A percentile compares a stretch with the other conserved stretches of the same genome.
Conservation (phyloP, 1,140 invertebrate species). For the Pseudomyrmex concolor region DNA sequence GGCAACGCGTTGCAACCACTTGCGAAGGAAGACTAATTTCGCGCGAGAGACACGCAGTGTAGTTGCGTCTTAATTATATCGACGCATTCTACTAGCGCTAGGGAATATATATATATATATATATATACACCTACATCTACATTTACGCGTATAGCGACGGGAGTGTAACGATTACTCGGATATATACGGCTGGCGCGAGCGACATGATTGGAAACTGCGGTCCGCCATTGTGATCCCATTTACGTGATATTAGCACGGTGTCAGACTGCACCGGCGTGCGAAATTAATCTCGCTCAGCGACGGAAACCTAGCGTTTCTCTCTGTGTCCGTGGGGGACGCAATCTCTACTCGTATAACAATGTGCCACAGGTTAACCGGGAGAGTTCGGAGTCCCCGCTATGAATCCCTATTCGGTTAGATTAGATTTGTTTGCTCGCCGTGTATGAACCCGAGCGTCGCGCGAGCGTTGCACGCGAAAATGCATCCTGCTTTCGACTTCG, state of each 20-base stretch:
- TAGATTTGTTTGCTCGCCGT: constrained; percentile 60
- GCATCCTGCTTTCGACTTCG: neutral
- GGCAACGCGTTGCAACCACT: constrained; percentile 21
- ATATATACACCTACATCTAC: too few relatives aligned
- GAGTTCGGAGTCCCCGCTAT: constrained; percentile 61
- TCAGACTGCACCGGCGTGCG: constrained; percentile 78
- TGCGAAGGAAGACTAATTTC: constrained; percentile 67
- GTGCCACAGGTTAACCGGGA: constrained; percentile 67
- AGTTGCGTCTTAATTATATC: constrained; percentile 79
- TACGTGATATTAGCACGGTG: constrained; percentile 81
- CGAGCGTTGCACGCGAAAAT: neutral
- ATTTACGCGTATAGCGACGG: constrained; percentile 23
- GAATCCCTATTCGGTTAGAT: constrained; percentile 66
- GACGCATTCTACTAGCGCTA: constrained; percentile 54
- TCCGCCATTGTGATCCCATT: constrained; percentile 83
- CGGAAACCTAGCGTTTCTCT: constrained; percentile 64
- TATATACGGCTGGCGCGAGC: constrained; percentile 66
- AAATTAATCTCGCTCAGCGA: constrained; percentile 80
- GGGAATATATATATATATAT: constrained; percentile 11
- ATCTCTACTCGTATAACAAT: constrained; percentile 70
- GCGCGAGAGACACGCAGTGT: constrained; percentile 35
- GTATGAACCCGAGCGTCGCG: neutral
- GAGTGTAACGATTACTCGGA: constrained; percentile 75
- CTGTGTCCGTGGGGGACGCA: constrained; percentile 58
- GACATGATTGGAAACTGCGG: constrained; percentile 83